Evolutionary conservation across 53 echinoderm and acorn worm genomes (phyloP).

Genomic region (Pentamera pediparva): DNA sequence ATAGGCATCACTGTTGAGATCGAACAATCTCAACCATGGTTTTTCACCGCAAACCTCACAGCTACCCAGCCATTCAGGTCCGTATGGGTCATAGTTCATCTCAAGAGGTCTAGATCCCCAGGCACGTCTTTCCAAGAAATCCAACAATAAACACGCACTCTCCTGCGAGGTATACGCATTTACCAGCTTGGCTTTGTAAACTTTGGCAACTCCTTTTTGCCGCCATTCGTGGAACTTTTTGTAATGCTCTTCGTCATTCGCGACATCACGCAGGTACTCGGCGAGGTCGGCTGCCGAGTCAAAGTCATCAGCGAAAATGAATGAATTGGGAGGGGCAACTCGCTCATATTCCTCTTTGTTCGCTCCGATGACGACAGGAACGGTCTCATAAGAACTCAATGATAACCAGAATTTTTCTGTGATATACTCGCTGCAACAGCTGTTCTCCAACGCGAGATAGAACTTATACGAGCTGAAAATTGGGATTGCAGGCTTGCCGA

Average conservation of each 20-base stretch:
- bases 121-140: neutral
- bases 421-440: constrained; percentile 6
- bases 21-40: neutral
- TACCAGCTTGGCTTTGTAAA: neutral
- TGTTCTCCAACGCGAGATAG: constrained; percentile 11
- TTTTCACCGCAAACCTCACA: neutral
- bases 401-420: constrained; percentile 4
- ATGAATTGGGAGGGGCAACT: constrained; percentile 18
- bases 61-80: neutral
- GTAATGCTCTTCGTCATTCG: neutral
- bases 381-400: neutral
- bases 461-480: neutral
- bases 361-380: neutral
- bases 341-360: neutral
- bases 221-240: constrained; percentile 10
- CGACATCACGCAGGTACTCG: neutral
- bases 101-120: neutral
- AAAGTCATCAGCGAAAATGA: constrained; percentile 1
- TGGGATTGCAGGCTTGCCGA: neutral
- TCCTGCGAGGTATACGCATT: neutral
- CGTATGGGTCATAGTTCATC: neutral
- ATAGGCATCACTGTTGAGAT: neutral
- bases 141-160: neutral
- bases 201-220: neutral
- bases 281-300: neutral